A percentile compares a stretch with the other conserved stretches of the same genome.
These are phyloP conservation scores for Phymatocera aterrima DNA, from an alignment of 2,888 invertebrate species.

Conservation along the genomic window DNA sequence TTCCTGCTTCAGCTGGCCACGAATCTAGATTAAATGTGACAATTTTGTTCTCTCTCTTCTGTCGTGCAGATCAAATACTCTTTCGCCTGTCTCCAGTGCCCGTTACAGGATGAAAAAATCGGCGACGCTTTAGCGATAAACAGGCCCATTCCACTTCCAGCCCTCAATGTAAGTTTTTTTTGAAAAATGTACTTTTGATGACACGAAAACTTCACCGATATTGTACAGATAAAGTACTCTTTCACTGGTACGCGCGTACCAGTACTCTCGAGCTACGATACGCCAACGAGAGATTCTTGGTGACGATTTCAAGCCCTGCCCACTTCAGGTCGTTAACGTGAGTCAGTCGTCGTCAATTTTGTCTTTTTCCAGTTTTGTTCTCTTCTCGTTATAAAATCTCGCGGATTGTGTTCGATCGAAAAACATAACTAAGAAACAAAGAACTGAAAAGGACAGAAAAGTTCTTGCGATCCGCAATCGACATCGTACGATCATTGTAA, in stretches of 20 bases:
- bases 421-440: too few species aligned
- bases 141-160: slow-evolving; percentile 82
- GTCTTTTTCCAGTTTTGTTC: too few species aligned
- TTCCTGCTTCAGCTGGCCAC: neutral
- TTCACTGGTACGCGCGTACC: slow-evolving; percentile 82
- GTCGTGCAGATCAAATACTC: slow-evolving; percentile 85
- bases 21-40: slow-evolving; percentile 15
- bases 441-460: too few species aligned
- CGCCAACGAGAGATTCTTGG: slow-evolving; percentile 75
- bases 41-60: neutral
- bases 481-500: too few species aligned
- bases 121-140: slow-evolving; percentile 77
- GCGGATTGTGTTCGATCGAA: neutral
- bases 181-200: neutral
- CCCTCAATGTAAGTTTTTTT: slow-evolving; percentile 80
- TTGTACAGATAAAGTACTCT: slow-evolving; percentile 80
- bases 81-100: slow-evolving; percentile 83
- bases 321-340: slow-evolving; percentile 57
- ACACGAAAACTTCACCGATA: neutral
- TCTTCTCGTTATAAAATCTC: neutral
- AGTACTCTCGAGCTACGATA: slow-evolving; percentile 79
- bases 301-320: neutral
- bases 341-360: neutral
- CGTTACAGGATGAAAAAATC: slow-evolving; percentile 81
- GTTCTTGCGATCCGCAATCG: too few species aligned